These are phyloP conservation scores for Ptilorrhoa leucosticta DNA, from an alignment of 2,113 vertebrate species.

Conservation along the genomic window DNA sequence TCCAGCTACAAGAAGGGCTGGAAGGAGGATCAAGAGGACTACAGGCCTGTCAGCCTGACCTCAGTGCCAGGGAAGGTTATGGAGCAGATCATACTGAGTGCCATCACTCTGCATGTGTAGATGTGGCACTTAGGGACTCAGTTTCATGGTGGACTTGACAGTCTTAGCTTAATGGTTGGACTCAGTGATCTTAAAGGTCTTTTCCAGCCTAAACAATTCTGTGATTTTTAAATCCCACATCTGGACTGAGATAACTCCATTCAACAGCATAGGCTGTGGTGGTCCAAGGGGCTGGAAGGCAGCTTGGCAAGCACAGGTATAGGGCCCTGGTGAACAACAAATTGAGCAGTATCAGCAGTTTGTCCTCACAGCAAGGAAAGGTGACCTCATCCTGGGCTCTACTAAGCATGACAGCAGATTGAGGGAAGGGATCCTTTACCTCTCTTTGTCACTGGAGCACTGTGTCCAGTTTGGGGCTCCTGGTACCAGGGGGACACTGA, in stretches of 20 bases:
- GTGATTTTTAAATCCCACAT: not conserved
- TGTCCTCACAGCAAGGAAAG: not conserved
- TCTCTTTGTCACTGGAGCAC: not conserved
- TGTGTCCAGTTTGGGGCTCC: not conserved
- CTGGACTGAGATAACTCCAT: not conserved
- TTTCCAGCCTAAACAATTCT: not conserved
- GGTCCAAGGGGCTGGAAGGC: not conserved
- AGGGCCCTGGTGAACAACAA: not conserved
- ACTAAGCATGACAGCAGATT: not conserved
- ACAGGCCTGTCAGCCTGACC: not conserved
- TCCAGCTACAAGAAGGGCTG: not conserved
- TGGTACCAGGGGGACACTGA: too few species aligned
- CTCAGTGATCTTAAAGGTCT: not conserved
- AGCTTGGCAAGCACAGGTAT: not conserved
- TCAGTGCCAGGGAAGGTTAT: not conserved
- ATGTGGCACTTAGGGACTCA: not conserved
- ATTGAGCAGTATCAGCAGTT: not conserved
- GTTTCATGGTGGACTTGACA: not conserved
- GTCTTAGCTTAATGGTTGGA: not conserved
- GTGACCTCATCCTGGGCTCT: not conserved
- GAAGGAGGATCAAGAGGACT: accelerated
- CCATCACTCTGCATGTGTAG: not conserved
- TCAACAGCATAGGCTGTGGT: not conserved
- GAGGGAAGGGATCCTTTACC: not conserved
- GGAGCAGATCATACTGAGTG: not conserved